These are phyloP conservation scores for Andrena flavipes DNA, from an alignment of 2,888 invertebrate species.

Conservation along the genomic window DNA sequence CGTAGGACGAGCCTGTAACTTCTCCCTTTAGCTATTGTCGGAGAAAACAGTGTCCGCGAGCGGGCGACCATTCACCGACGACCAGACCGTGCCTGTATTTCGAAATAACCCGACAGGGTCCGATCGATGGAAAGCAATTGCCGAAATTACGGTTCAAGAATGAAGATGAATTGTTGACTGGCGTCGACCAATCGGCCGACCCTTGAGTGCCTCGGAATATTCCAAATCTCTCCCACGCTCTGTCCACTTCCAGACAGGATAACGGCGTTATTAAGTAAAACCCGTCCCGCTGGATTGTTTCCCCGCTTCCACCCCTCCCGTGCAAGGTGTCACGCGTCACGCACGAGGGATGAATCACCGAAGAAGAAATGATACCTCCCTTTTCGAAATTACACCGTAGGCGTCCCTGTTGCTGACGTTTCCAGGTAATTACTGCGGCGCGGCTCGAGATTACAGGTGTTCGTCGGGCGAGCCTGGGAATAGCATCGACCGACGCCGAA, in stretches of 20 bases:
- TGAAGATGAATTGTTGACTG: conserved; percentile 60
- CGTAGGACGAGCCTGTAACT: conserved; percentile 14
- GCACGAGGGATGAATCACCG: conserved; percentile 26
- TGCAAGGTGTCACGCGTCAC: conserved; percentile 17
- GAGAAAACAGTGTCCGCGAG: conserved; percentile 38
- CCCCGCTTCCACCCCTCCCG: no score
- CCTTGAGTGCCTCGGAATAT: conserved; percentile 13
- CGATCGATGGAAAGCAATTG: conserved; percentile 68
- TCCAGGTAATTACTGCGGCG: conserved; percentile 25
- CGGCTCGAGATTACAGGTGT: conserved; percentile 28
- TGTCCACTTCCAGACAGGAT: neutral
- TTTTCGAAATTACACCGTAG: conserved; percentile 33
- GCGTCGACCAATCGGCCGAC: conserved; percentile 21
- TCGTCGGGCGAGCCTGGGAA: conserved; percentile 14
- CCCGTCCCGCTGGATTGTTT: neutral
- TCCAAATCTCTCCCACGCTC: conserved; percentile 15
- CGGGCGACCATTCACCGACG: conserved; percentile 28
- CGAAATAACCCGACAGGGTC: conserved; percentile 42
- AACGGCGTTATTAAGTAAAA: neutral
- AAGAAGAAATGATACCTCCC: conserved; percentile 12
- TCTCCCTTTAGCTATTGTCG: conserved; percentile 36
- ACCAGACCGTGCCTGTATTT: conserved; percentile 33
- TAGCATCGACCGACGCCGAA: conserved; percentile 11
- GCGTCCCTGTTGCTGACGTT: conserved; percentile 13
- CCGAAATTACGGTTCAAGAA: conserved; percentile 63